Base-by-base conservation (phyloP, 1,140 invertebrate genomes). In the Trachymyrmex cornetzi region DNA sequence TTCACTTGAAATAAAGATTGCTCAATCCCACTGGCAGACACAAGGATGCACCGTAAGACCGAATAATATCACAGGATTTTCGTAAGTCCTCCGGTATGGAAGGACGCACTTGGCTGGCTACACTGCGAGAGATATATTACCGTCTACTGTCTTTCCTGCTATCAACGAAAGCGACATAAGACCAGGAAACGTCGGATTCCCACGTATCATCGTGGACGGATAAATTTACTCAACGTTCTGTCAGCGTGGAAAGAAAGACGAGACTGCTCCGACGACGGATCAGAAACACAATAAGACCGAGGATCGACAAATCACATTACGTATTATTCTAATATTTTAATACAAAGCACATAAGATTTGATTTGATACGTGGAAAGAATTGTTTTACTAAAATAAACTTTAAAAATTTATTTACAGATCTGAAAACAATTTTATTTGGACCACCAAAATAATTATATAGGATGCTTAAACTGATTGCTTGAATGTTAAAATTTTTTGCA, bases 201-300 rank as follows among this genome's bases (percentile, higher is more conserved):
- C 80, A 75, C 80, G 80, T 84, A 84, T 84, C 80, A 84, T 75
- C 57, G 69, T 27, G 57, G 80, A 84, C 59, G 69, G 80, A 84
- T 84, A 84, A 84, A 84, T 84, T 84, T 84, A 84, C 80, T 84
- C 80, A 84, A 74, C 80, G 77, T 66, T 80, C 69, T 75, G 80
- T 84, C 80, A 63, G 80, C 80, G 50, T 63, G n/a, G 38, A 84
- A 84, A 84, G 80, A 84, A 84, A 57, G n/a, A 63, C 71, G 55
- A 84, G 55, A 12, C 69, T 48, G 24, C 14, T 74, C 38, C 55
- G 12, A 24, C 55, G 55, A 84, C 38, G 44, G 80, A 75, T 50
- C 55, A 63, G 55, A 84, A 24, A 84, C 34, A 69, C 38, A 57
- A 84, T 84, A 61, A 81, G 22, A 3, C 34, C 11, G 22, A 30